Conservation (phyloP, 2,797 vertebrate species). For the Garrulus glandarius region DNA sequence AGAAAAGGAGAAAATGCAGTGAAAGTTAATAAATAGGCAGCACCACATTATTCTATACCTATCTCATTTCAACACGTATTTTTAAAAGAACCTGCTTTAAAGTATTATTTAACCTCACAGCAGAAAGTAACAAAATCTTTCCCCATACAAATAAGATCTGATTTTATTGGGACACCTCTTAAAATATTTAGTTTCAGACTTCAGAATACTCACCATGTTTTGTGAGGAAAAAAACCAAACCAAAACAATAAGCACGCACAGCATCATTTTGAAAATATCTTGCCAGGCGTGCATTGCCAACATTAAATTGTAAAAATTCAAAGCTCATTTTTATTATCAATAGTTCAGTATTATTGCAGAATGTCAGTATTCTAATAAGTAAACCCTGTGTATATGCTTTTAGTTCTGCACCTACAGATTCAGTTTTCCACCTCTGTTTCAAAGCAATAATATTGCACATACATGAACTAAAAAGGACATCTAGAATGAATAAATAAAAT, state of each 20-base stretch:
- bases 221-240: not conserved
- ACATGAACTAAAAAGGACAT: not conserved
- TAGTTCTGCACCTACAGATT: not conserved
- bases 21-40: not conserved
- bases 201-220: not conserved
- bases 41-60: not conserved
- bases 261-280: not conserved
- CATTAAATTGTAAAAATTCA: not conserved
- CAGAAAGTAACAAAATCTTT: conserved; percentile 1
- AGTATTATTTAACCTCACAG: conserved; percentile 15
- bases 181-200: conserved; percentile 29
- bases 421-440: not conserved
- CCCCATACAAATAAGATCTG: not conserved
- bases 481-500: conserved; percentile 9
- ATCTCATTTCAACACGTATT: not conserved
- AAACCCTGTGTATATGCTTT: not conserved
- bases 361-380: not conserved
- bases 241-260: not conserved
- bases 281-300: not conserved
- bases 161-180: conserved; percentile 43
- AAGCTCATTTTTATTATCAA: not conserved
- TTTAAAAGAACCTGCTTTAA: not conserved
- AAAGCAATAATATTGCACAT: not conserved
- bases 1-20: not conserved
- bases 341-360: not conserved